A percentile compares a stretch with the other conserved stretches of the same genome.
Evolutionary conservation across 2,797 vertebrate genomes (phyloP).

Genomic region (Crax fasciolata): DNA sequence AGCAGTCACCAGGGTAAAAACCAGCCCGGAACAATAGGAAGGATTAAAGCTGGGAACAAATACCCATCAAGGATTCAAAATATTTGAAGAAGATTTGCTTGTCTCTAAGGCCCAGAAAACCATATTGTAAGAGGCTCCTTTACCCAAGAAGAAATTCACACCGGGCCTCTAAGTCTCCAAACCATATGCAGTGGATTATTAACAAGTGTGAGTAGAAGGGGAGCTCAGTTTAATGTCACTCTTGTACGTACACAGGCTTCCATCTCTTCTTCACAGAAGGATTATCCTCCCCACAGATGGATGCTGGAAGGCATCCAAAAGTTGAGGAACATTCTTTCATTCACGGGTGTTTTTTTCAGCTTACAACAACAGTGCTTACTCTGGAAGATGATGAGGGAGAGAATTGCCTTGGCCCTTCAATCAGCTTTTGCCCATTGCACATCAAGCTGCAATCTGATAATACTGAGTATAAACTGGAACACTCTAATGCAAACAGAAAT

Average conservation of each 20-base stretch:
- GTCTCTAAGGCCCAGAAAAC: background rate
- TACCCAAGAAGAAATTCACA: conserved; percentile 1
- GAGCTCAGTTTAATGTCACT: conserved; percentile 34
- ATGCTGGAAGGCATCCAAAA: conserved; percentile 62
- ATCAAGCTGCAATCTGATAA: conserved; percentile 44
- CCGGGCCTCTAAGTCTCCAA: background rate
- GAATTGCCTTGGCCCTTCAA: conserved; percentile 56
- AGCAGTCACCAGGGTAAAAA: conserved; percentile 8
- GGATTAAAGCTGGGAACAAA: conserved; percentile 41
- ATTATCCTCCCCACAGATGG: conserved; percentile 42
- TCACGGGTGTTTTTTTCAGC: conserved; percentile 60
- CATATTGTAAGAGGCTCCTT: background rate
- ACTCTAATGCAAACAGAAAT: conserved; percentile 32
- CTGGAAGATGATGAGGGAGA: conserved; percentile 59
- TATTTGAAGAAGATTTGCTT: conserved; percentile 22
- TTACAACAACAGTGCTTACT: conserved; percentile 51
- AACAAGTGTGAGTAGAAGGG: conserved; percentile 35
- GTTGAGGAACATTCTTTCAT: conserved; percentile 54
- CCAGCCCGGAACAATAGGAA: background rate
- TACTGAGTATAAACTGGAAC: conserved; percentile 30
- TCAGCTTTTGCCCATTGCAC: conserved; percentile 37
- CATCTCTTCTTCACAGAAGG: conserved; percentile 37
- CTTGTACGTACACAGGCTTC: background rate
- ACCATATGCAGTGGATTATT: conserved; percentile 19
- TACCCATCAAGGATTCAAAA: conserved; percentile 50